Percentiles rank a stretch among this genome's conserved stretches.
phyloP scores from a whole-genome alignment of 2,113 vertebrate genomes.

The Malurus melanocephalus region DNA sequence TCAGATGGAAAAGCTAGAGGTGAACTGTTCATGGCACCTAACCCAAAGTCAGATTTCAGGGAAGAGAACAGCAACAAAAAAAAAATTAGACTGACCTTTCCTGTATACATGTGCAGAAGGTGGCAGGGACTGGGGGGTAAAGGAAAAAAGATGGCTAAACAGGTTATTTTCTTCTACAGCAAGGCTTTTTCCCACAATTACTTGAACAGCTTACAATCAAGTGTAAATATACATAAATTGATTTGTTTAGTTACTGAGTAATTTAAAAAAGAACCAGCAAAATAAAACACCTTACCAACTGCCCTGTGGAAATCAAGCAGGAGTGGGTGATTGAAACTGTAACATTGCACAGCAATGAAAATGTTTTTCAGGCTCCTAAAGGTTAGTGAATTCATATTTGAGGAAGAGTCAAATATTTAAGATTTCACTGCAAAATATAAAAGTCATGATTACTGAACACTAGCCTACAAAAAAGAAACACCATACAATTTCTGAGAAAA shows the following conservation, averaged over 20 bases:
- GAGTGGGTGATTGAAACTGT: not conserved
- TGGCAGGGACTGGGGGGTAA: not conserved
- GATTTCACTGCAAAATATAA: not conserved
- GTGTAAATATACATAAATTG: not conserved
- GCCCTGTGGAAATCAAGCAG: not conserved
- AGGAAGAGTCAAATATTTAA: not conserved
- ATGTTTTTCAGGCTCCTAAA: not conserved
- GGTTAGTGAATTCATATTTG: not conserved
- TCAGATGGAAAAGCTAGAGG: not conserved
- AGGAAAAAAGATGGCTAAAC: not conserved
- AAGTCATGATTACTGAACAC: not conserved
- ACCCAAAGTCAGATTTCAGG: not conserved
- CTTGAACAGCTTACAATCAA: not conserved
- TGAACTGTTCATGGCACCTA: not conserved
- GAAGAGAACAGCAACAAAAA: not conserved
- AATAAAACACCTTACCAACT: not conserved
- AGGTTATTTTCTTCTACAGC: not conserved
- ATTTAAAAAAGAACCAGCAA: not conserved
- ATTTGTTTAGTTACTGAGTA: not conserved
- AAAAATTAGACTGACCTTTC: not conserved
- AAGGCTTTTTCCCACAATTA: not conserved
- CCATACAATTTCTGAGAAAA: not conserved
- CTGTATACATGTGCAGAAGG: accelerated
- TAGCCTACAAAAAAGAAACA: not conserved
- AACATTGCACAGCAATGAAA: not conserved